Conservation (phyloP, 2,113 vertebrate species). For the Nerophis ophidion region DNA sequence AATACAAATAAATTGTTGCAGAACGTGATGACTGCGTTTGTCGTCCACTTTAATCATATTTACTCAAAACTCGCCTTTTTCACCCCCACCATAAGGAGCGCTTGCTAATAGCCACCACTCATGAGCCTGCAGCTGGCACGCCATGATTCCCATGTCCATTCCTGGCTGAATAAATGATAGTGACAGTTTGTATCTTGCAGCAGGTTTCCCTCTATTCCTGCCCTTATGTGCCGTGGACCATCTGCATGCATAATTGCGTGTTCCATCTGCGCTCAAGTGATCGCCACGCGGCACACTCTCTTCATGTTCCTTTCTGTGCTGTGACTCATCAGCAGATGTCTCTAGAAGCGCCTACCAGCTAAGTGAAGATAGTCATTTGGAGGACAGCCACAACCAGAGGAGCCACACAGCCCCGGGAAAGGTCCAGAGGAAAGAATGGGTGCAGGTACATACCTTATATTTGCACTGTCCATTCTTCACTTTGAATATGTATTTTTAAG, state of each 20-base stretch:
- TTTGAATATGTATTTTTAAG: neutral
- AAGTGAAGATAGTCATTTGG: constrained; percentile 48
- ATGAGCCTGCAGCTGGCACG: constrained; percentile 31
- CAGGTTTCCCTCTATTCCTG: constrained; percentile 19
- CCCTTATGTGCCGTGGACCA: constrained; percentile 42
- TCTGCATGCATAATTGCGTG: constrained; percentile 47
- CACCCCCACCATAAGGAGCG: constrained; percentile 27
- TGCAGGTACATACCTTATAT: constrained; percentile 72
- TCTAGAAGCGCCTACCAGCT: constrained; percentile 55
- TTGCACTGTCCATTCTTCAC: no score
- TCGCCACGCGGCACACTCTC: constrained; percentile 24
- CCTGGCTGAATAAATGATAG: constrained; percentile 51
- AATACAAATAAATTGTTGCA: no score
- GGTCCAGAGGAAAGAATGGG: constrained; percentile 83
- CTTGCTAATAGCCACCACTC: constrained; percentile 29
- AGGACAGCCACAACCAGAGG: constrained; percentile 43
- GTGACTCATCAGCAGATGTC: constrained; percentile 62
- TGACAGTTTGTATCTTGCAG: constrained; percentile 54
- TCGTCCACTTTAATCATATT: no score
- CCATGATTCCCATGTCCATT: constrained; percentile 21
- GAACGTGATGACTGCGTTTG: no score
- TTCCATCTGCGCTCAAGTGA: constrained; percentile 40
- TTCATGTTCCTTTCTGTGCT: constrained; percentile 49
- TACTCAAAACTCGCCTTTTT: constrained; percentile 1
- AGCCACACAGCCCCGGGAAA: constrained; percentile 78